Evolutionary conservation across 1,140 invertebrate genomes (phyloP), one percentile per base, ranked within the genome.

Genomic region (Diplogasteroides magnus): DNA sequence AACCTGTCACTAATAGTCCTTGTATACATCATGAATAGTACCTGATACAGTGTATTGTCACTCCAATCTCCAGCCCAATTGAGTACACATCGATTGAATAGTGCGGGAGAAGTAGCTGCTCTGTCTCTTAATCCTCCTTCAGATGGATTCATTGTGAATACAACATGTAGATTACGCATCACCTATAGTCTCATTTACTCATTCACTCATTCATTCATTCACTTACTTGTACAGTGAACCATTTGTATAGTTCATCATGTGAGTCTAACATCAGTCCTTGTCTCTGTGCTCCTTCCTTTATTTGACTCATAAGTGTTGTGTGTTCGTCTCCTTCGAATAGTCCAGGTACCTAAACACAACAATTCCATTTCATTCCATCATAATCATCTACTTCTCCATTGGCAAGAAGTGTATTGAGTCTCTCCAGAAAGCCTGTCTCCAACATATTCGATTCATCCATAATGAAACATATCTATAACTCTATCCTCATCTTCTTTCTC

Each of bases 31-130:
- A 48, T 48, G 37, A 29, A 19, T 55, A 15, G 2, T 60, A 67
- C 66, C 86, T 97, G 93, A 87, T 93, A 98, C 6, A 98, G 85
- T 1, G 96, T 94, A 15, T 91, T 91, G 83, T 97, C 92, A 14
- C 94, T 95, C 97, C 97, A 99, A 86, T 99, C 97, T 0, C 97
- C 97, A 83, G 98, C 98, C 97, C 97, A 99, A 84, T 99, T 98
- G 55, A 99, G 87, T 0, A 99, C 97, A 86, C 97, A 99, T 83
- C 96, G 89, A 87, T 99, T 99, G 87, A 99, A 99, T 25, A 99
- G 86, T 27, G 97, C 97, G 64, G 97, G 97, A 1, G 95, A 98
- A 0, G 97, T 99, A 1, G 96, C 92, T 1, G 97, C 96, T 69
- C 95, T 87, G 85, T 98, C 96, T 84, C 98, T 97, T 2, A 99